Conservation (phyloP, 2,888 invertebrate genomes). For the Cheilosia variabilis region DNA sequence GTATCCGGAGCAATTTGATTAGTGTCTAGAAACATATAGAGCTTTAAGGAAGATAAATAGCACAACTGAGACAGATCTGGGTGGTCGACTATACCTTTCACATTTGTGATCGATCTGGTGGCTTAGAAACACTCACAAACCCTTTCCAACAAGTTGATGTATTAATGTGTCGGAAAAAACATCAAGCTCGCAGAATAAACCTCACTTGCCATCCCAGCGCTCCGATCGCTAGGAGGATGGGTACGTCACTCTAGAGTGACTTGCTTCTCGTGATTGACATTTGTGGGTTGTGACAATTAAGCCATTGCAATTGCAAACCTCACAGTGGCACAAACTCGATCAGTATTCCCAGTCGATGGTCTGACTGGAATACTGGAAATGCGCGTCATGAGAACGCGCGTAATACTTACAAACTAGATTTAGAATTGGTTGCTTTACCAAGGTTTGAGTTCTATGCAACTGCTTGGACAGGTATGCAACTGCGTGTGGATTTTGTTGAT, state of each 20-base stretch:
- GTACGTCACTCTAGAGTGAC: conserved; percentile 30
- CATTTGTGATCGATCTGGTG: too few relatives aligned
- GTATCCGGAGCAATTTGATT: too few relatives aligned
- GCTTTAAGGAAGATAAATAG: too few relatives aligned
- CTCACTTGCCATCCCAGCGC: too few relatives aligned
- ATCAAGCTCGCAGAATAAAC: too few relatives aligned
- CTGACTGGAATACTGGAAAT: conserved; percentile 5
- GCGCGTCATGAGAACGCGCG: background rate
- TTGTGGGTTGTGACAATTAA: background rate
- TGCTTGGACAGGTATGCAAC: background rate
- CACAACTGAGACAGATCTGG: too few relatives aligned
- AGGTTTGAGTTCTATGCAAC: conserved; percentile 6
- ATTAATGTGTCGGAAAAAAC: too few relatives aligned
- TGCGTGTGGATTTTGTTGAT: background rate
- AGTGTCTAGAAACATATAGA: too few relatives aligned
- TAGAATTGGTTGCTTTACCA: conserved; percentile 49
- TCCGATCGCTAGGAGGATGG: background rate
- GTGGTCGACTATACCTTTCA: too few relatives aligned
- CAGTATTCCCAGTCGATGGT: background rate
- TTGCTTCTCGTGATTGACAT: background rate
- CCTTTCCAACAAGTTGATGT: too few relatives aligned
- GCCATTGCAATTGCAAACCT: background rate
- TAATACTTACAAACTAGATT: conserved; percentile 37
- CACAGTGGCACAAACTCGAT: conserved; percentile 1
- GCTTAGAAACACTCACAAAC: too few relatives aligned